Conservation (phyloP, 37 sponge, comb jelly and placozoan genomes). For the Beroe ovata region DNA sequence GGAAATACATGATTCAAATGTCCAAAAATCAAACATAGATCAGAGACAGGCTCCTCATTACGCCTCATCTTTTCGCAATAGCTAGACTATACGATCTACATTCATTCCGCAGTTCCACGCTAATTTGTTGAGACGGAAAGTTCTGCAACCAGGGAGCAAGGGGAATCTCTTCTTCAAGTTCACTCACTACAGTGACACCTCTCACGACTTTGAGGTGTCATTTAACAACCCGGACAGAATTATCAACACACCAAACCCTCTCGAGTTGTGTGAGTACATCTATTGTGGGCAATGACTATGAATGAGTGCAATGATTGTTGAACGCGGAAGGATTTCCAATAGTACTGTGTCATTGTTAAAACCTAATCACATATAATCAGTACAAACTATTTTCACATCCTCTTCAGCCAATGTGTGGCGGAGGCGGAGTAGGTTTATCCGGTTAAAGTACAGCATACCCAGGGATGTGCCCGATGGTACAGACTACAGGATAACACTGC, state of each 20-base stretch:
- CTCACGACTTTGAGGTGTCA: not conserved
- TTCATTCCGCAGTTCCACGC: not conserved
- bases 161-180: constrained; percentile 30
- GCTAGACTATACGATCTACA: too few relatives aligned
- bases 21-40: too few relatives aligned
- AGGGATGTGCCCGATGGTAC: constrained; percentile 3
- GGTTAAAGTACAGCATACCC: not conserved
- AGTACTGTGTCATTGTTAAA: too few relatives aligned
- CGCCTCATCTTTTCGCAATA: too few relatives aligned
- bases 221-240: constrained; percentile 12
- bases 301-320: not conserved
- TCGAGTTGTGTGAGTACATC: not conserved
- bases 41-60: too few relatives aligned
- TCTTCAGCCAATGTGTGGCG: too few relatives aligned
- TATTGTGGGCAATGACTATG: not conserved
- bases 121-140: not conserved
- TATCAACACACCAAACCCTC: not conserved
- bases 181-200: not conserved
- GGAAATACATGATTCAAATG: too few relatives aligned
- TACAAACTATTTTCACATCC: too few relatives aligned
- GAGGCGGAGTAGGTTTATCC: constrained; percentile 6
- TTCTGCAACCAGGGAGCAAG: not conserved
- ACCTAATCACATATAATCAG: too few relatives aligned
- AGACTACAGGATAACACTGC: constrained; percentile 5
- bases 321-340: too few relatives aligned